Evolutionary conservation across 2,888 invertebrate genomes (phyloP).

Genomic region (Tortrix viridana): DNA sequence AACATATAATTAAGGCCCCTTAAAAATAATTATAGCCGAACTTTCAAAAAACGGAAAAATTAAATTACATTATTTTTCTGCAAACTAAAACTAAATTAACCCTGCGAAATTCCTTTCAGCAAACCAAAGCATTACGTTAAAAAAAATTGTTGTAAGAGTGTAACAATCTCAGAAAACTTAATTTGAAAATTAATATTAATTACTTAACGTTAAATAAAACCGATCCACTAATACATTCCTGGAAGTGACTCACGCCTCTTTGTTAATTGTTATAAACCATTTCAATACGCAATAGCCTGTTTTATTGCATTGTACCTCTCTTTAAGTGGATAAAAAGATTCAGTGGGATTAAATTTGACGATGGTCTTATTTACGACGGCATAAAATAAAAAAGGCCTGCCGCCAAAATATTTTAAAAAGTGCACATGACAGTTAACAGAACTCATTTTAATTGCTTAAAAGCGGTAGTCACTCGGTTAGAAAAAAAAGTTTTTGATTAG

Average conservation of each 20-base stretch:
- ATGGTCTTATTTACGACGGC: slow-evolving; percentile 5
- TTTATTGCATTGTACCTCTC: slow-evolving; percentile 18
- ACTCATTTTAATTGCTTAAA: background rate
- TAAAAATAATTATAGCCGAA: no score
- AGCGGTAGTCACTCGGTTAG: slow-evolving; percentile 5
- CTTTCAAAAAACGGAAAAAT: no score
- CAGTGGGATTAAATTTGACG: slow-evolving; percentile 17
- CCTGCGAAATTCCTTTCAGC: no score
- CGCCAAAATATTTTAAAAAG: slow-evolving; percentile 7
- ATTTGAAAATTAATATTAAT: background rate
- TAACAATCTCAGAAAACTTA: no score
- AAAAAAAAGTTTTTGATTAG: slow-evolving; percentile 1
- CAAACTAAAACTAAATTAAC: no score
- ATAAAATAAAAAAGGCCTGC: slow-evolving; percentile 9
- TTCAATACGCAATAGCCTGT: slow-evolving; percentile 11
- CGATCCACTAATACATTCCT: slow-evolving; percentile 19
- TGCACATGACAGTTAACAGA: background rate
- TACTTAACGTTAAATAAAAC: background rate
- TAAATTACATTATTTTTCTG: no score
- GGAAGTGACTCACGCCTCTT: slow-evolving; percentile 28
- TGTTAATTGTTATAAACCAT: slow-evolving; percentile 21
- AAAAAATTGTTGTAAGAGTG: no score
- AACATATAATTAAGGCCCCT: no score
- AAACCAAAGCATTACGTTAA: no score
- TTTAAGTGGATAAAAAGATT: slow-evolving; percentile 32